These are phyloP conservation scores for Romanomermis culicivorax DNA, from an alignment of 2,888 invertebrate genomes.

Conservation along the genomic window DNA sequence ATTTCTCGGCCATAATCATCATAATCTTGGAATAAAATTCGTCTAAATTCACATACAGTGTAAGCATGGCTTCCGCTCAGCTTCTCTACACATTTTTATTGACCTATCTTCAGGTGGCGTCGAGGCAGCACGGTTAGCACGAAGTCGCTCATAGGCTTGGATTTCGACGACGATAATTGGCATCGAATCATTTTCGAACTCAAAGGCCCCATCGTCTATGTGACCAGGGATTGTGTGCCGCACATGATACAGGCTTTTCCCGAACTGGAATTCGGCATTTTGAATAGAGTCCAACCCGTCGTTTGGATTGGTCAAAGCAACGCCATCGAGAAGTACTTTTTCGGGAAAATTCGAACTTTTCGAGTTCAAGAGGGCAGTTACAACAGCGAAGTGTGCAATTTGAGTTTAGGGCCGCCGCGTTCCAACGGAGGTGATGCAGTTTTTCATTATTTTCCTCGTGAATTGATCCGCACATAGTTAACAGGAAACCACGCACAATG, in stretches of 20 bases:
- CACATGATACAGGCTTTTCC: neutral
- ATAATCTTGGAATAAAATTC: too few species aligned
- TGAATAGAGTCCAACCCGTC: neutral
- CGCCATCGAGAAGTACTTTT: neutral
- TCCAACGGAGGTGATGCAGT: neutral
- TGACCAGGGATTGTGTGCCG: neutral
- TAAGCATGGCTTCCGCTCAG: too few species aligned
- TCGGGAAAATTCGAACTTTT: conserved; percentile 1
- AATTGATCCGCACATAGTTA: neutral
- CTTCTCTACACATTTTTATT: too few species aligned
- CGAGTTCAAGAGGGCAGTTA: neutral
- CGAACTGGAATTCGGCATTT: neutral
- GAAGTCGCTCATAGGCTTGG: neutral
- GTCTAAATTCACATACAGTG: too few species aligned
- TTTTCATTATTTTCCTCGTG: neutral
- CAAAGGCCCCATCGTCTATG: neutral
- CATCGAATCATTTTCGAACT: conserved; percentile 3
- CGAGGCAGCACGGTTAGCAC: neutral
- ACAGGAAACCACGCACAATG: neutral
- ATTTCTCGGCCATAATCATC: too few species aligned
- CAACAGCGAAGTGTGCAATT: neutral
- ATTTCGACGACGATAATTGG: conserved; percentile 1
- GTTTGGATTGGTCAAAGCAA: conserved; percentile 5
- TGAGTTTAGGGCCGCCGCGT: neutral
- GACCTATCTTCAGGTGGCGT: neutral